Conservation (phyloP, 1,140 invertebrate genomes). For the Branchinecta lynchi region DNA sequence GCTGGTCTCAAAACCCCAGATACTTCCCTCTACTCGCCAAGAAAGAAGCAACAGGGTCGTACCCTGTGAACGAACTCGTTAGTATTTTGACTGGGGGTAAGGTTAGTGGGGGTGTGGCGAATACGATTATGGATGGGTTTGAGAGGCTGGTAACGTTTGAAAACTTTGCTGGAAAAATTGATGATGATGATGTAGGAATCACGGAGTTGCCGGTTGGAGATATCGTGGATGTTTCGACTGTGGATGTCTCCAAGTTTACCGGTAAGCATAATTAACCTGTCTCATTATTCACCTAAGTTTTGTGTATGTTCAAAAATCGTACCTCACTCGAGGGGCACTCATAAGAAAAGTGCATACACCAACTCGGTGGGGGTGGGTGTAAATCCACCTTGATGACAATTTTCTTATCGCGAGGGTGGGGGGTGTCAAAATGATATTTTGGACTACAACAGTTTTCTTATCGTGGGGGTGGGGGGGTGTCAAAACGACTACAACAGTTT, state of each 20-base stretch:
- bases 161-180: constrained; percentile 26
- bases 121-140: constrained; percentile 56
- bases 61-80: constrained; percentile 47
- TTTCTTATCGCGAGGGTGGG: too few species aligned
- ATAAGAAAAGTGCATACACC: too few species aligned
- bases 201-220: constrained; percentile 24
- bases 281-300: too few species aligned
- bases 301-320: too few species aligned
- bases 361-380: too few species aligned
- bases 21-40: constrained; percentile 56
- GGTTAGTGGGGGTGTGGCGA: constrained; percentile 44
- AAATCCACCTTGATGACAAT: too few species aligned
- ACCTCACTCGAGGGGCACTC: too few species aligned
- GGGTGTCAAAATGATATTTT: too few species aligned
- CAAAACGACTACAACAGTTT: too few species aligned
- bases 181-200: constrained; percentile 36
- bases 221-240: background rate
- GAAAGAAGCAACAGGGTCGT: constrained; percentile 33
- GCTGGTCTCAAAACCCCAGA: constrained; percentile 58
- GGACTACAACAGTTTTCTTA: too few species aligned
- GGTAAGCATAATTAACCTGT: background rate
- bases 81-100: constrained; percentile 49
- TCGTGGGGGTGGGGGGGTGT: too few species aligned
- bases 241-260: background rate
- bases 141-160: constrained; percentile 55